Percentiles rank a stretch among this genome's conserved stretches.
phyloP scores from a whole-genome alignment of 2,113 vertebrate genomes.

The Corythornis vintsioides region DNA sequence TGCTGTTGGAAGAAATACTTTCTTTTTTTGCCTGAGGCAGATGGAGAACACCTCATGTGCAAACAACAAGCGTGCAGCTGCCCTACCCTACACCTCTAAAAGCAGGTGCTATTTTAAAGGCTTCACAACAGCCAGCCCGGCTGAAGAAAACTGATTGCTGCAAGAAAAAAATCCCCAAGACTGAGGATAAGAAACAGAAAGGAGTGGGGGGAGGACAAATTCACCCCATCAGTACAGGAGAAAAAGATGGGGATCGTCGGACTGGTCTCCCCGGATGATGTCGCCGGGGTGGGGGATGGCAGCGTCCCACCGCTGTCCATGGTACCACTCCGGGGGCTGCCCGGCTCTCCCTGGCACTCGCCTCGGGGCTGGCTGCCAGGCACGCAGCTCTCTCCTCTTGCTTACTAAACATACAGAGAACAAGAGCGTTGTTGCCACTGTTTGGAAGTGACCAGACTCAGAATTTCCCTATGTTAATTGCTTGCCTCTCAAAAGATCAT shows the following conservation, averaged over 20 bases:
- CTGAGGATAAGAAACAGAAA: fast-evolving
- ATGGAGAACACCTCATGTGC: fast-evolving
- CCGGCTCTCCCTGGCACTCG: too few relatives aligned
- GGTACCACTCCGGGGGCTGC: slow-evolving; percentile 1
- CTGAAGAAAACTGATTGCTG: neutral
- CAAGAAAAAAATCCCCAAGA: neutral
- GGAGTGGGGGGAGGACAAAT: fast-evolving
- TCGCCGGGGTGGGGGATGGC: neutral
- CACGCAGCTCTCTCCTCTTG: fast-evolving
- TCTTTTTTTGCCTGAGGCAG: neutral
- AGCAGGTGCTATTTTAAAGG: neutral
- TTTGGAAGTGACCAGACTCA: fast-evolving
- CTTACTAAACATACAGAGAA: fast-evolving
- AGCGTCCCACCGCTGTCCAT: slow-evolving; percentile 48
- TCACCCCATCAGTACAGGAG: fast-evolving
- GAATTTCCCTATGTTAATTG: neutral
- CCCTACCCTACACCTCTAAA: fast-evolving
- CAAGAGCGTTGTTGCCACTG: fast-evolving
- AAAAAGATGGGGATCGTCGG: fast-evolving
- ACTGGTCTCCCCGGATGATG: neutral
- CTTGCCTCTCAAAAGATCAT: neutral
- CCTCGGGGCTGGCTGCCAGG: neutral
- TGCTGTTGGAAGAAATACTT: neutral
- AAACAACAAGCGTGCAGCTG: fast-evolving
- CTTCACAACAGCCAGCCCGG: neutral